Percentiles rank a stretch among this genome's conserved stretches.
phyloP scores from a whole-genome alignment of 2,888 invertebrate genomes.

The Idaea aversata region DNA sequence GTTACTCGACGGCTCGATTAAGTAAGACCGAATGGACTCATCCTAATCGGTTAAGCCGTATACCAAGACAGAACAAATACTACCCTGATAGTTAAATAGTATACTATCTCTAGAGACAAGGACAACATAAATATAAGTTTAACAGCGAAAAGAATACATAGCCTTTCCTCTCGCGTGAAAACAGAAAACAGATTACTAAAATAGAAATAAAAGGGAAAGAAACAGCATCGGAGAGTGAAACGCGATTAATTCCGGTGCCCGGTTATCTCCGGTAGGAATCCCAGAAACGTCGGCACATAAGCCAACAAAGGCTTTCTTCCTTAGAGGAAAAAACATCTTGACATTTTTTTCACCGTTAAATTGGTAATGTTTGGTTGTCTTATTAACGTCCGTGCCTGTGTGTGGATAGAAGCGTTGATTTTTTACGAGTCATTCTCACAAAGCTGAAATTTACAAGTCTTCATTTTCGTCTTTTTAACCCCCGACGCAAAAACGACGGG shows the following conservation, averaged over 20 bases:
- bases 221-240: not conserved
- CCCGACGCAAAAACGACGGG: no score
- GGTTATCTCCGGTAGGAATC: not conserved
- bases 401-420: not conserved
- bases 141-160: not conserved
- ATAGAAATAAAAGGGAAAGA: constrained; percentile 1
- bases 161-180: not conserved
- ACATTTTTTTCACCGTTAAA: constrained; percentile 5
- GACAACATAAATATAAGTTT: not conserved
- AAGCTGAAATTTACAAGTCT: no score
- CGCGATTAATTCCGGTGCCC: constrained; percentile 1
- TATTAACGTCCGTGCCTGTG: not conserved
- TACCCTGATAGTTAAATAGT: not conserved
- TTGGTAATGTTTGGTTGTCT: constrained; percentile 3
- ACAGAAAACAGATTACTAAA: not conserved
- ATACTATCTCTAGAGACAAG: not conserved
- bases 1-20: no score
- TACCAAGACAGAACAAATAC: no score
- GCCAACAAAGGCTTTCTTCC: not conserved
- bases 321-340: not conserved
- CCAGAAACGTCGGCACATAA: not conserved
- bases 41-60: no score
- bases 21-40: no score
- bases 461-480: no score
- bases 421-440: no score